These are phyloP conservation scores for Biston stratarius DNA, from an alignment of 2,888 invertebrate genomes.

Conservation along the genomic window DNA sequence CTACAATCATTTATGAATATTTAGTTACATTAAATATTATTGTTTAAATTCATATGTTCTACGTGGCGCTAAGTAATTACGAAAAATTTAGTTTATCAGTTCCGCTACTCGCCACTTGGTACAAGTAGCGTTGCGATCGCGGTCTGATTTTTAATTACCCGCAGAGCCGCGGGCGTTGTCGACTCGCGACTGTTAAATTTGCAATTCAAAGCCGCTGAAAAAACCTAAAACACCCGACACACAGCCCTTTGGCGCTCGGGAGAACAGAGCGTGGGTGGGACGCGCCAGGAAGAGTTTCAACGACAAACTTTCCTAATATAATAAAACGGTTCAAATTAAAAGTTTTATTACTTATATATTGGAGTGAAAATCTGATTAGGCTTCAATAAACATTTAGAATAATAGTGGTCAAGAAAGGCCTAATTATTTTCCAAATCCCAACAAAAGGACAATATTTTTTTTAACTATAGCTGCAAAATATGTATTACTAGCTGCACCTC, in stretches of 20 bases:
- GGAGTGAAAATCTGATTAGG: too few relatives aligned
- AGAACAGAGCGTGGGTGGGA: slow-evolving; percentile 54
- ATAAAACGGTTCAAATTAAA: background rate
- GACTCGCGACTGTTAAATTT: slow-evolving; percentile 71
- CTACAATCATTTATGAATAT: too few relatives aligned
- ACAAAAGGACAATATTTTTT: too few relatives aligned
- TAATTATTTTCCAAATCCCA: too few relatives aligned
- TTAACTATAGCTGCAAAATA: too few relatives aligned
- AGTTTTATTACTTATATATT: background rate
- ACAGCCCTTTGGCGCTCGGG: slow-evolving; percentile 75
- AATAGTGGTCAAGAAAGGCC: too few relatives aligned
- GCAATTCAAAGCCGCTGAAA: slow-evolving; percentile 85
- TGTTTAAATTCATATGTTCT: too few relatives aligned
- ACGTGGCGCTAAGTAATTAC: too few relatives aligned
- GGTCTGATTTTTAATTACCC: slow-evolving; percentile 77
- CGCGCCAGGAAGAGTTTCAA: slow-evolving; percentile 29
- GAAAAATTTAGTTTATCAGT: slow-evolving; percentile 1
- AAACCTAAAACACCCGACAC: slow-evolving; percentile 84
- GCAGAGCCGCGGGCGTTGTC: slow-evolving; percentile 52
- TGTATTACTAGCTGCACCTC: too few relatives aligned
- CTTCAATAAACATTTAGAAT: too few relatives aligned
- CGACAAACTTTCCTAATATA: slow-evolving; percentile 15
- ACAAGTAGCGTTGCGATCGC: slow-evolving; percentile 54
- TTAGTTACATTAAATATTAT: too few relatives aligned
- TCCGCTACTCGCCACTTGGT: slow-evolving; percentile 23